phyloP scores from a whole-genome alignment of 2,888 invertebrate species.

The Crocallis elinguaria region DNA sequence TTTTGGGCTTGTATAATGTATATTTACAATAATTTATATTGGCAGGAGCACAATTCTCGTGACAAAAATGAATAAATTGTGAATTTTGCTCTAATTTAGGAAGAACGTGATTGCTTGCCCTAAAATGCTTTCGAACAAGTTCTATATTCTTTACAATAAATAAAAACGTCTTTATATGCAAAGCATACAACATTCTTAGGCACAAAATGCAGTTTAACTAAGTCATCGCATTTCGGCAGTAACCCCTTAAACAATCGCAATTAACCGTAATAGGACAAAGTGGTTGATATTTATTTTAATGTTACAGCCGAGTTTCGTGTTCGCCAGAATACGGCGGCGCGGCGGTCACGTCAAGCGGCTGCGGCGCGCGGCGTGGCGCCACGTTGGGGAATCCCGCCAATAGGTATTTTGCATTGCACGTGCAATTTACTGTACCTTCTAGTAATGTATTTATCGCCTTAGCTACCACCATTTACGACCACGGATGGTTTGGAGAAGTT shows the following conservation, averaged over 20 bases:
- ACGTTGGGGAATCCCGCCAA: constrained; percentile 55
- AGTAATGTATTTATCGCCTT: constrained; percentile 40
- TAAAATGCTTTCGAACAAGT: no score
- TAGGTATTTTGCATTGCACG: constrained; percentile 56
- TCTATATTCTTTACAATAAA: no score
- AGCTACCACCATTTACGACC: constrained; percentile 37
- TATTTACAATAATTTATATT: no score
- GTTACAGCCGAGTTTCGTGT: constrained; percentile 64
- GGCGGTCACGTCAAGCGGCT: constrained; percentile 64
- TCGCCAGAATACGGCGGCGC: constrained; percentile 47
- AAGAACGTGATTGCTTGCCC: no score
- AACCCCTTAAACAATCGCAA: constrained; percentile 47
- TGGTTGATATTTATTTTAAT: constrained; percentile 60
- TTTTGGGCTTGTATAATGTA: no score
- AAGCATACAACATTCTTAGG: no score
- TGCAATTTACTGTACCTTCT: constrained; percentile 55
- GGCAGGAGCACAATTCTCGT: no score
- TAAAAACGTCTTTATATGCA: no score
- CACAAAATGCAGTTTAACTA: constrained; percentile 16
- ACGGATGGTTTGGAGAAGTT: constrained; percentile 33
- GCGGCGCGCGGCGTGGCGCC: constrained; percentile 44
- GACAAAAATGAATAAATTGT: no score
- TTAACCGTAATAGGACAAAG: constrained; percentile 53
- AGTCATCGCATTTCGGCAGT: constrained; percentile 32
- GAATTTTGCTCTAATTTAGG: no score